Conservation (phyloP, 2,797 vertebrate species). For the Staurois parvus region DNA sequence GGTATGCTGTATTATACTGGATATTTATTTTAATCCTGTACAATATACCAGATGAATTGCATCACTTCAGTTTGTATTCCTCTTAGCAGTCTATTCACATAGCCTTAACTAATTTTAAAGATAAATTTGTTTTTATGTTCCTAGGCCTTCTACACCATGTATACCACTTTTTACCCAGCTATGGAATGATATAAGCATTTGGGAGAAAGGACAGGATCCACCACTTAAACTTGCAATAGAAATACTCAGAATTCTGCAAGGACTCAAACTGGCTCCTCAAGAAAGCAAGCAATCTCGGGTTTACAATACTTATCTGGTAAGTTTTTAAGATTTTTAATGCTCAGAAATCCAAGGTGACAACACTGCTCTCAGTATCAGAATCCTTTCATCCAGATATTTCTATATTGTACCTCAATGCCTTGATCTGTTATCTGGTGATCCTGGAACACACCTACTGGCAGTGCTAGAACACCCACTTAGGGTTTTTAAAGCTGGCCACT, state of each 20-base stretch:
- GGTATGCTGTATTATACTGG: no score
- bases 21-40: no score
- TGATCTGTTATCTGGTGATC: no score
- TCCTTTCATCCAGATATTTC: no score
- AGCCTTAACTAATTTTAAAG: neutral
- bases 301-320: slow-evolving; percentile 34
- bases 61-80: no score
- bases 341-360: no score
- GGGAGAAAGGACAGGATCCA: slow-evolving; percentile 31
- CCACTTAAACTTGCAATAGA: slow-evolving; percentile 34
- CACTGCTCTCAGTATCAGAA: neutral
- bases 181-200: slow-evolving; percentile 41
- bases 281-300: neutral
- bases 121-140: neutral
- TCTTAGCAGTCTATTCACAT: neutral
- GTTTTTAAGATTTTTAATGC: neutral
- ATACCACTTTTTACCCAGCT: slow-evolving; percentile 13
- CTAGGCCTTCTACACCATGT: slow-evolving; percentile 1
- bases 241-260: slow-evolving; percentile 37
- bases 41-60: no score
- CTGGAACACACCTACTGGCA: no score
- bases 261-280: slow-evolving; percentile 5
- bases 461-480: no score
- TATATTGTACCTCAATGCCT: no score
- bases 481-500: no score